Base-by-base conservation (phyloP, 2,113 vertebrate genomes). In the Bubalus kerabau region DNA sequence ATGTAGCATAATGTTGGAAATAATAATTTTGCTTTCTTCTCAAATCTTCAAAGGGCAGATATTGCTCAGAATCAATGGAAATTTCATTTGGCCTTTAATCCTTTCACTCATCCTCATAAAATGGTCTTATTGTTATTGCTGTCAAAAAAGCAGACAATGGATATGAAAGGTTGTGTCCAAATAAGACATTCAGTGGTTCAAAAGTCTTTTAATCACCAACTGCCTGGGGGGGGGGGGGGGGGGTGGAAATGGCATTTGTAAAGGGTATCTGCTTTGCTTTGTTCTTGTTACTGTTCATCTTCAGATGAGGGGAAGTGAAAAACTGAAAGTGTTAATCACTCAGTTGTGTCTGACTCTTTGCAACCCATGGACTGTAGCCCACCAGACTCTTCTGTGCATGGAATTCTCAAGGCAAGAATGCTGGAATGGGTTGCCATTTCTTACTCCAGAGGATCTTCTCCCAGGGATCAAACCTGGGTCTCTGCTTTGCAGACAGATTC, bases 61-160 rank as follows among this genome's bases (percentile, higher is more conserved):
- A 40, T 88, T 36, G 24, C 81, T 48, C 43, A 80, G 26, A 97
- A 93, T 97, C 83, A 87, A 87, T 87, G 52, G 82, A 94, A 94
- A 90, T 64, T 94, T 48, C 40, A 88, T 87, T 92, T 90, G 43
- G 5, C 13, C 36, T 88, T 97, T 32, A 92, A 50, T 36, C 67
- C 30, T 64, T 87, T 92, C n/a, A 71, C 32, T 74, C 97, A 60
- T 96, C 28, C 62, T 95, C 43, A 64, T 87, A 76, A 64, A 84
- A 80, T 10, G 11, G 1, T 94, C 56, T 87, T 52, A 84, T 30
- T 28, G 30, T 81, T 83, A 62, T 95, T 92, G 32, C 36, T 59
- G 54, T 54, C 67, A 78, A 24, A 57, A 40, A 62, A 46, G 74
- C 3, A 82, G 14, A 87, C 60, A 93, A 86, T 57, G 24, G 12